A percentile compares a stretch with the other conserved stretches of the same genome.
These are phyloP conservation scores for Aromia moschata DNA, from an alignment of 2,888 invertebrate species.

Conservation along the genomic window DNA sequence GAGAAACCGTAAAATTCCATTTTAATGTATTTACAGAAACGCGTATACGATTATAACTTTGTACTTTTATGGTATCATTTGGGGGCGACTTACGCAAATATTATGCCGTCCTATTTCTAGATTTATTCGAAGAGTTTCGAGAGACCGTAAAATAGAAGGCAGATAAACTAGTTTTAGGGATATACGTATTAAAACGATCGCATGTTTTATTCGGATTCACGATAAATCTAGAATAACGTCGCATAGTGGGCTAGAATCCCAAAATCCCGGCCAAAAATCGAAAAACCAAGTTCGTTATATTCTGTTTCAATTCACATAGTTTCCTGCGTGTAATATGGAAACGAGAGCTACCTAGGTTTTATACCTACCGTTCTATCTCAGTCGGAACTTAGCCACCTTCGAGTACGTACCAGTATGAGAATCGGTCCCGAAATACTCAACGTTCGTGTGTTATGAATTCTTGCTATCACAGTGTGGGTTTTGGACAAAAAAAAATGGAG, in stretches of 20 bases:
- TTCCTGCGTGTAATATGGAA: too few species aligned
- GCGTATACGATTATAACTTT: slow-evolving; percentile 18
- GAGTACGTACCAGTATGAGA: too few species aligned
- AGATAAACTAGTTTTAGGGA: slow-evolving; percentile 17
- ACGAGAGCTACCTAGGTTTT: too few species aligned
- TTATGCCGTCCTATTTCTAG: slow-evolving; percentile 14
- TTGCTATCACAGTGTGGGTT: too few species aligned
- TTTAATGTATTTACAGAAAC: slow-evolving; percentile 18
- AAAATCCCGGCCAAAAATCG: too few species aligned
- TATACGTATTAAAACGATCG: slow-evolving; percentile 2
- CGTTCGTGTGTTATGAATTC: too few species aligned
- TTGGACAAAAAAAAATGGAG: too few species aligned
- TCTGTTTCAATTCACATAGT: too few species aligned
- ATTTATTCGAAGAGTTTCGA: slow-evolving; percentile 11
- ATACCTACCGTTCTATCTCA: too few species aligned
- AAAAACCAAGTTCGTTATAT: too few species aligned
- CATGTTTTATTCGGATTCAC: background rate
- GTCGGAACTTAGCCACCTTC: too few species aligned
- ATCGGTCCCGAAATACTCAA: too few species aligned
- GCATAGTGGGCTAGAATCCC: background rate
- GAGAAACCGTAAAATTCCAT: slow-evolving; percentile 9
- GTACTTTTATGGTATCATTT: slow-evolving; percentile 21
- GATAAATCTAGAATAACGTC: background rate
- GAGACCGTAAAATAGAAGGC: slow-evolving; percentile 11
- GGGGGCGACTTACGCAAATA: slow-evolving; percentile 13